A percentile compares a stretch with the other conserved stretches of the same genome.
Evolutionary conservation across 2,113 vertebrate genomes (phyloP).

Genomic region (Myrmecophaga tridactyla): DNA sequence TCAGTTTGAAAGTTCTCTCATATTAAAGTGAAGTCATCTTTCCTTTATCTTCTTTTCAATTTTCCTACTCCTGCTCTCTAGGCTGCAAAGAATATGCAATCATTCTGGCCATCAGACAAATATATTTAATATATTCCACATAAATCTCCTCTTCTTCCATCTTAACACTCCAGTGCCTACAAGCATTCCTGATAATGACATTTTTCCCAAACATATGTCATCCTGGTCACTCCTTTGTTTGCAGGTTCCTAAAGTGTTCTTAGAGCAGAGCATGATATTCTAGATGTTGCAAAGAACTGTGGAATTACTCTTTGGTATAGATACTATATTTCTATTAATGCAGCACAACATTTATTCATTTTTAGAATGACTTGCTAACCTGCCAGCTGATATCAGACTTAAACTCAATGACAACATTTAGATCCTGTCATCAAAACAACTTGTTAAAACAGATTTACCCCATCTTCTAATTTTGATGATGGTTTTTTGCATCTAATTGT

Average conservation of each 20-base stretch:
- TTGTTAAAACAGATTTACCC: background rate
- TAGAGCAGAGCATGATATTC: background rate
- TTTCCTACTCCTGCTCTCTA: background rate
- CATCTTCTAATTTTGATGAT: background rate
- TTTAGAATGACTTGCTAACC: background rate
- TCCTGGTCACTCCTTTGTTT: background rate
- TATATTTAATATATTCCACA: background rate
- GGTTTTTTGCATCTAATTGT: background rate
- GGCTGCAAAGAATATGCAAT: background rate
- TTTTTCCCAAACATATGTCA: background rate
- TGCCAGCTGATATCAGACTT: background rate
- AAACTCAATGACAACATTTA: background rate
- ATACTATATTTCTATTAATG: background rate
- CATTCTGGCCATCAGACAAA: background rate
- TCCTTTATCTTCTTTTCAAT: background rate
- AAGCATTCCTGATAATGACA: background rate
- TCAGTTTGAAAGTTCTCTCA: background rate
- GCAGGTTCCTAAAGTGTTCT: background rate
- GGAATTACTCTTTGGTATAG: background rate
- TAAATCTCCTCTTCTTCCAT: background rate
- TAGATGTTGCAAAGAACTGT: background rate
- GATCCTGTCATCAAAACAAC: background rate
- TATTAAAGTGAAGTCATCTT: background rate
- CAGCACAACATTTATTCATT: background rate
- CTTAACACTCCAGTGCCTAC: background rate